Percentiles rank a stretch among this genome's conserved stretches.
Evolutionary conservation across 2,797 vertebrate species (phyloP).

Genomic region (Monodelphis domestica): DNA sequence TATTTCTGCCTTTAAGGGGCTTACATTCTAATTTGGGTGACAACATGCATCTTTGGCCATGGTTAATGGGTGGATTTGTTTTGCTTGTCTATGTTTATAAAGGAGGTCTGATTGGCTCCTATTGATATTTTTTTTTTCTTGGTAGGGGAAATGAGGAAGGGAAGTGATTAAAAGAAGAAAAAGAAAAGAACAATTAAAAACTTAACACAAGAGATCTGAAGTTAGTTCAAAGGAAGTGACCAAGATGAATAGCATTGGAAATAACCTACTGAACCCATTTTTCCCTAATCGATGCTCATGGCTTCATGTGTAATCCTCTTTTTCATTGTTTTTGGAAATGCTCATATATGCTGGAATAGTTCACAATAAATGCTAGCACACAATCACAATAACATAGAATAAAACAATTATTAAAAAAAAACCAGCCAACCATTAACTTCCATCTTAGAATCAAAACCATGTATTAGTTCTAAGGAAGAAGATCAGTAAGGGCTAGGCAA

Average conservation of each 20-base stretch:
- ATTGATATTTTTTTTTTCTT: too few relatives aligned
- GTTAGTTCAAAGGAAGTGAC: neutral
- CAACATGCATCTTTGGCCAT: neutral
- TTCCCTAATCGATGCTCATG: neutral
- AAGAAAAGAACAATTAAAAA: too few relatives aligned
- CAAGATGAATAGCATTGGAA: neutral
- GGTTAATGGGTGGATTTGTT: neutral
- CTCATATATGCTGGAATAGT: neutral
- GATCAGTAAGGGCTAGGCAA: too few relatives aligned
- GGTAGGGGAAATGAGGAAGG: neutral
- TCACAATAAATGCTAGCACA: too few relatives aligned
- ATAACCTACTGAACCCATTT: neutral
- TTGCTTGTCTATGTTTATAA: neutral
- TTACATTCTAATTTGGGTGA: neutral
- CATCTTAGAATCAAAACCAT: too few relatives aligned
- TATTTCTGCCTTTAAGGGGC: neutral
- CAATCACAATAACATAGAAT: too few relatives aligned
- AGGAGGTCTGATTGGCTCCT: neutral
- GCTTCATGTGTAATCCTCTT: neutral
- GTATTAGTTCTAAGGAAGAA: too few relatives aligned
- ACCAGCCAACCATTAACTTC: too few relatives aligned
- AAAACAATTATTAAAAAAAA: too few relatives aligned
- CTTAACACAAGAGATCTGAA: neutral
- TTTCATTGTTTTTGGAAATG: neutral
- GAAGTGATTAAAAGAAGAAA: neutral